Percentiles rank a stretch among this genome's conserved stretches.
These are phyloP conservation scores for Drosophila arawakana DNA, from an alignment of 1,140 invertebrate species.

Conservation along the genomic window DNA sequence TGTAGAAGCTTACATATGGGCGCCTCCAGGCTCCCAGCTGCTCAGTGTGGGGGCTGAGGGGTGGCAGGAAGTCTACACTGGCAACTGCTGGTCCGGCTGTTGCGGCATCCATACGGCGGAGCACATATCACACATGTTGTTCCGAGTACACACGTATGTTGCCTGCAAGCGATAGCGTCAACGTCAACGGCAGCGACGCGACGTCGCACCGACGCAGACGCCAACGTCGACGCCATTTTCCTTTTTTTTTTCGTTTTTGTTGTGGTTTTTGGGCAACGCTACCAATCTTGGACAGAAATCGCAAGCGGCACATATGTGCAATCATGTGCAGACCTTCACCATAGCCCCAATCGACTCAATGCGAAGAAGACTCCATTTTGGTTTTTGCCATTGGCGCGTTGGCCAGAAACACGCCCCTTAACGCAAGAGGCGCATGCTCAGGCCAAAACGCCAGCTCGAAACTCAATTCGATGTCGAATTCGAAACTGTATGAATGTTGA, in stretches of 20 bases:
- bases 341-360: constrained; percentile 66
- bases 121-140: constrained; percentile 84
- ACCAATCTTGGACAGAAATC: constrained; percentile 76
- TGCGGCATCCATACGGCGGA: constrained; percentile 81
- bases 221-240: constrained; percentile 41
- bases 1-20: constrained; percentile 81
- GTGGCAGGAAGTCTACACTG: neutral
- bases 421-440: constrained; percentile 58
- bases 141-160: constrained; percentile 84
- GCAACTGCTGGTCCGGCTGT: constrained; percentile 33
- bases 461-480: constrained; percentile 34
- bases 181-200: constrained; percentile 73
- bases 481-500: constrained; percentile 39
- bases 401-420: constrained; percentile 47
- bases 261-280: constrained; percentile 27
- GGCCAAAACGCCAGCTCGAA: constrained; percentile 16
- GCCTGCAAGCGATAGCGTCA: constrained; percentile 84
- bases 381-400: constrained; percentile 71
- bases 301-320: constrained; percentile 78
- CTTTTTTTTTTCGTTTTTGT: neutral
- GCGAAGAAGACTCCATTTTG: constrained; percentile 75
- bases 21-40: constrained; percentile 59
- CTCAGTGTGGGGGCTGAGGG: neutral
- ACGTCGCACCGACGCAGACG: constrained; percentile 46
- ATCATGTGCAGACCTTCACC: constrained; percentile 60